Conservation (phyloP, 2,113 vertebrate species). For the Neolamprologus devosi region DNA sequence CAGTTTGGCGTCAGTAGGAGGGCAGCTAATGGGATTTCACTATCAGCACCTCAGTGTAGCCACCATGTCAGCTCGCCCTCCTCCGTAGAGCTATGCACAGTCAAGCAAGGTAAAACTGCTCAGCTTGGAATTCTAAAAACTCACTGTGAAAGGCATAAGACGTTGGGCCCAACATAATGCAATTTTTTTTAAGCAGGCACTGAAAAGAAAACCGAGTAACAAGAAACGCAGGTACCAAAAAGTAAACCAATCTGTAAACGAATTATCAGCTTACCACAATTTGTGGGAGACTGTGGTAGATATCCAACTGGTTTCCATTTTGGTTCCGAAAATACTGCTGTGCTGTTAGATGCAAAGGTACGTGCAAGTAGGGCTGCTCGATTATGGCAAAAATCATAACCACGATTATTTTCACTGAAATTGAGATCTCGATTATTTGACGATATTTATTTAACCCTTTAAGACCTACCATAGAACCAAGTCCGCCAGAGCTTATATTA, state of each 20-base stretch:
- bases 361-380: no score
- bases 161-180: neutral
- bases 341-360: neutral
- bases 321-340: neutral
- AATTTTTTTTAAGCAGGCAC: neutral
- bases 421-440: no score
- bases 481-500: rapidly evolving
- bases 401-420: no score
- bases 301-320: neutral
- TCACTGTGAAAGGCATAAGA: constrained; percentile 16
- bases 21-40: constrained; percentile 67
- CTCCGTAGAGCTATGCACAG: constrained; percentile 33
- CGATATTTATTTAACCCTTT: no score
- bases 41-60: constrained; percentile 58
- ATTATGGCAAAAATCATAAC: no score
- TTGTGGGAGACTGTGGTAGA: neutral
- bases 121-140: neutral
- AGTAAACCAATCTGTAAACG: neutral
- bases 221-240: neutral
- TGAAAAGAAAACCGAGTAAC: neutral
- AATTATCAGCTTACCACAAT: neutral
- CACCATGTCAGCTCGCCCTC: constrained; percentile 57
- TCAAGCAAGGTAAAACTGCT: constrained; percentile 30
- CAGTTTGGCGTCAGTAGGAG: constrained; percentile 52
- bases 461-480: no score